phyloP scores from a whole-genome alignment of 2,888 invertebrate genomes.

The Malthinus seriepunctatus region DNA sequence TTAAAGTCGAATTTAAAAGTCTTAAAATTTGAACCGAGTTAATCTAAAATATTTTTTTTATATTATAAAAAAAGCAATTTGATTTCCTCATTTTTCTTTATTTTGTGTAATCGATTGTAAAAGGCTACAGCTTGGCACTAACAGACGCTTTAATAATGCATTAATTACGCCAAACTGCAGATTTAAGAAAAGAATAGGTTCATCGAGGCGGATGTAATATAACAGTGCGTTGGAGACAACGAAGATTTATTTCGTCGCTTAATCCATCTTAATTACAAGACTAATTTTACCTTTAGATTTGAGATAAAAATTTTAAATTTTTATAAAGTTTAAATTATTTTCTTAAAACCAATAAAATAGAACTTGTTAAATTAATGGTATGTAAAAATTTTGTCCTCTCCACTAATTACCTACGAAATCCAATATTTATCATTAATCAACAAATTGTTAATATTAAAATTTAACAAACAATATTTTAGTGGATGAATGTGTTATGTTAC shows the following conservation, averaged over 20 bases:
- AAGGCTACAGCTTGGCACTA: constrained; percentile 39
- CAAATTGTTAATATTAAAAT: no score
- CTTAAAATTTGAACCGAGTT: no score
- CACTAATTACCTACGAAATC: no score
- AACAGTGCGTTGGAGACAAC: constrained; percentile 39
- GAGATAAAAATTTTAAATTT: constrained; percentile 9
- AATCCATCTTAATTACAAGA: constrained; percentile 46
- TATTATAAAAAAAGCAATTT: not conserved
- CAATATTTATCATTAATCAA: no score
- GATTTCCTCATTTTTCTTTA: constrained; percentile 3
- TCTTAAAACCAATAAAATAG: not conserved
- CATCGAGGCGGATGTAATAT: constrained; percentile 42
- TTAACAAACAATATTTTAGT: no score
- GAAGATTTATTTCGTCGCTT: constrained; percentile 43
- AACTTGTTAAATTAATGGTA: not conserved
- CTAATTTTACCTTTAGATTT: constrained; percentile 41
- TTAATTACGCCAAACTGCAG: constrained; percentile 47
- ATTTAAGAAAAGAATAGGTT: constrained; percentile 40
- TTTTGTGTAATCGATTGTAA: constrained; percentile 12
- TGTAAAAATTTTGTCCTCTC: no score
- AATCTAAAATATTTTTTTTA: not conserved
- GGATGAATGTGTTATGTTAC: no score
- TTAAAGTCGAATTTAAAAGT: no score
- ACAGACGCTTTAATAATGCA: constrained; percentile 39
- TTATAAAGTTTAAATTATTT: not conserved